These are phyloP conservation scores for Colius striatus DNA, from an alignment of 2,113 vertebrate genomes.

Conservation along the genomic window DNA sequence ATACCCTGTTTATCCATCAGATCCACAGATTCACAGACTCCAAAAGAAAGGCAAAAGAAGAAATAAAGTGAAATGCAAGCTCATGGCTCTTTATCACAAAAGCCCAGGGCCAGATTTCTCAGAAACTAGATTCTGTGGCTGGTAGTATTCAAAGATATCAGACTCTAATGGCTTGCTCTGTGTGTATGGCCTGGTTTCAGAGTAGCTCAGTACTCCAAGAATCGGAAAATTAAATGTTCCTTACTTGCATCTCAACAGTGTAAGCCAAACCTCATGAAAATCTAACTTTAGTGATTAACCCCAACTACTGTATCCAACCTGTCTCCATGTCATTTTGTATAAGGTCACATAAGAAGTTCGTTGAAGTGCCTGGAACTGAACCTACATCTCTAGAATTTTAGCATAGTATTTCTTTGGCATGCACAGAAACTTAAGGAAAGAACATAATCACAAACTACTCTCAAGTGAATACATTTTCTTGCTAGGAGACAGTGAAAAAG, in stretches of 20 bases:
- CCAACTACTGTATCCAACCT: background rate
- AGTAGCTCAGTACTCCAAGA: background rate
- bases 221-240: background rate
- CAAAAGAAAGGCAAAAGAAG: background rate
- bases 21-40: background rate
- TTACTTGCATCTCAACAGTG: background rate
- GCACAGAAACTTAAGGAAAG: background rate
- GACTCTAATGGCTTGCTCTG: background rate
- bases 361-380: background rate
- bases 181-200: background rate
- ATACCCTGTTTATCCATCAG: background rate
- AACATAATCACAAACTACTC: background rate
- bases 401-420: background rate
- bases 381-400: background rate
- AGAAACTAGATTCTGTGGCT: background rate
- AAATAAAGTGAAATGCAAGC: background rate
- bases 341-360: background rate
- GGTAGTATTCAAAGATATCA: background rate
- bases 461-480: background rate
- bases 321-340: background rate
- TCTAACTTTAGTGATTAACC: background rate
- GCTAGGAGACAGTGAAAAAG: background rate
- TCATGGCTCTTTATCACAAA: background rate
- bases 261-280: background rate
- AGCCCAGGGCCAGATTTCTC: background rate